A percentile compares a stretch with the other conserved stretches of the same genome.
Conservation (phyloP, 1,140 invertebrate genomes). For the Drosophila yakuba region DNA sequence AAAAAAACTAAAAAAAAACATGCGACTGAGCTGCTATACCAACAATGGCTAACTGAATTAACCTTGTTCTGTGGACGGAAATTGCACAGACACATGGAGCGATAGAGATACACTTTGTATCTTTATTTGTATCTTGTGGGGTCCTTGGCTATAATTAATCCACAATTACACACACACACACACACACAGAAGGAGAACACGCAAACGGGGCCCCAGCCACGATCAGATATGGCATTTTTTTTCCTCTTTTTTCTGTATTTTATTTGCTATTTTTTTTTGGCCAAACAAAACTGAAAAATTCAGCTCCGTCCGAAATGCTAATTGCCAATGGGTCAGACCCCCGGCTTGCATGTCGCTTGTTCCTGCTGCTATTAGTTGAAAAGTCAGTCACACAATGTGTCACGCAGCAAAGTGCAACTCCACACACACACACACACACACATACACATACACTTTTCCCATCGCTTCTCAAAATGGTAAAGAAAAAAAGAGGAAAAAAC, state of each 20-base stretch:
- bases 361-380: constrained; percentile 55
- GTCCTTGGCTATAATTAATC: constrained; percentile 80
- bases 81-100: constrained; percentile 58
- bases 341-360: constrained; percentile 60
- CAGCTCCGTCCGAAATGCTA: constrained; percentile 64
- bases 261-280: constrained; percentile 4
- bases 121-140: constrained; percentile 77
- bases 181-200: constrained; percentile 57
- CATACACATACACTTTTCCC: constrained; percentile 11
- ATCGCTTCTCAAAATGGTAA: constrained; percentile 2
- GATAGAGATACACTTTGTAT: constrained; percentile 74
- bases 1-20: constrained; percentile 22
- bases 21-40: constrained; percentile 6
- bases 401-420: constrained; percentile 54
- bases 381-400: constrained; percentile 68
- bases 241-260: constrained; percentile 2
- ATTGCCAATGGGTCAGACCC: constrained; percentile 71
- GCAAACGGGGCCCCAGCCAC: constrained; percentile 50
- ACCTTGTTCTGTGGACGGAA: constrained; percentile 79
- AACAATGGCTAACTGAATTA: constrained; percentile 78
- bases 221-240: constrained; percentile 44
- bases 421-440: constrained; percentile 14
- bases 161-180: constrained; percentile 75
- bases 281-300: constrained; percentile 21
- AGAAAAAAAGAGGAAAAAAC: background rate